These are phyloP conservation scores for Liparis tanakae DNA, from an alignment of 2,797 vertebrate genomes.

Conservation along the genomic window DNA sequence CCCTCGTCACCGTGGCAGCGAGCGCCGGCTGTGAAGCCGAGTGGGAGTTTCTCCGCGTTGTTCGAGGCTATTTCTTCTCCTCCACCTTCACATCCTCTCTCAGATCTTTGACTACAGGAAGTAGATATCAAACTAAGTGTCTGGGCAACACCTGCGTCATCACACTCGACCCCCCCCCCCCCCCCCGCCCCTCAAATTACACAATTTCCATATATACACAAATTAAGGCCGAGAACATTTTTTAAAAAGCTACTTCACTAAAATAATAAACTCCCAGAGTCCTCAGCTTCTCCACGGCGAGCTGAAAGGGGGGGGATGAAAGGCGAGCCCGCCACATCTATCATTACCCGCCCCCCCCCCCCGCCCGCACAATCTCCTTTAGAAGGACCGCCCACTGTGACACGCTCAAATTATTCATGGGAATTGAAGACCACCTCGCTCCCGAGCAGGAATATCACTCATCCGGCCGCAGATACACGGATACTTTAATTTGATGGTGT, in stretches of 20 bases:
- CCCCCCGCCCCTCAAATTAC: not conserved
- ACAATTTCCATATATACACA: conserved; percentile 3
- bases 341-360: conserved; percentile 70
- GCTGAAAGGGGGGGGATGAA: conserved; percentile 52
- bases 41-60: conserved; percentile 59
- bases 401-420: conserved; percentile 82
- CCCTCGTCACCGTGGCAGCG: conserved; percentile 68
- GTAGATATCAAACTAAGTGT: conserved; percentile 32
- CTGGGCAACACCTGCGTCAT: not conserved
- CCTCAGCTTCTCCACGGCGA: conserved; percentile 33
- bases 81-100: not conserved
- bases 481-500: conserved; percentile 79
- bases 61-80: conserved; percentile 48
- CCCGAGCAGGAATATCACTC: conserved; percentile 74
- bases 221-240: conserved; percentile 6
- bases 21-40: conserved; percentile 58
- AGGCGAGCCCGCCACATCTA: conserved; percentile 70
- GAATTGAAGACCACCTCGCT: conserved; percentile 71
- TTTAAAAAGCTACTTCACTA: not conserved
- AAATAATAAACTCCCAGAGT: conserved; percentile 18
- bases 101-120: conserved; percentile 25
- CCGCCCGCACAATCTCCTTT: conserved; percentile 67
- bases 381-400: conserved; percentile 65
- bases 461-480: conserved; percentile 71
- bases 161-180: conserved; percentile 1